Evolutionary conservation across 2,797 vertebrate species (phyloP).

Genomic region (Amphiprion clarkii): DNA sequence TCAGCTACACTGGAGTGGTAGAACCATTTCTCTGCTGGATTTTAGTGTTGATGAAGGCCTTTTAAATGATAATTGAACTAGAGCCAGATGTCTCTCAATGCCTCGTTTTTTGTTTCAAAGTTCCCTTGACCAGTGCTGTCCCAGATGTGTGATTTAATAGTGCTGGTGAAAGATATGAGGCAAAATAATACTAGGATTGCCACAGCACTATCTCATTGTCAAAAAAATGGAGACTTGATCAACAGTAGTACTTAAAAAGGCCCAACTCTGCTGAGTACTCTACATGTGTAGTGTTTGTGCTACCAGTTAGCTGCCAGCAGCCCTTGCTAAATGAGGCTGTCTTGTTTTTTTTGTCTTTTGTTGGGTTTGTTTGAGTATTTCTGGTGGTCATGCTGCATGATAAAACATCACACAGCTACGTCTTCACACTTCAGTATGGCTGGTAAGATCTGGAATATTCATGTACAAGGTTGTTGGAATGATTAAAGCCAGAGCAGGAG

Average conservation of each 20-base stretch:
- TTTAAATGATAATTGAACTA: conserved; percentile 8
- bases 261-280: background rate
- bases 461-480: conserved; percentile 70
- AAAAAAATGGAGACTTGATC: background rate
- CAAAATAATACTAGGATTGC: background rate
- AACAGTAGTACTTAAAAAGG: background rate
- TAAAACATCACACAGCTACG: conserved; percentile 43
- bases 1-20: conserved; percentile 1
- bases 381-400: conserved; percentile 31
- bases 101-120: conserved; percentile 2
- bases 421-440: conserved; percentile 53
- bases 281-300: background rate
- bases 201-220: background rate
- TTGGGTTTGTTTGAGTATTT: conserved; percentile 9
- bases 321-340: conserved; percentile 6
- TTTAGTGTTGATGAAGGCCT: background rate
- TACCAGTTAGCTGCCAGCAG: background rate
- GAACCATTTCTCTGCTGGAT: conserved; percentile 36
- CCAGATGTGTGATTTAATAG: background rate
- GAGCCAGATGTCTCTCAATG: conserved; percentile 20
- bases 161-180: no score
- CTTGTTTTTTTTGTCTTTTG: conserved; percentile 13
- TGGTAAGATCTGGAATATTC: conserved; percentile 71
- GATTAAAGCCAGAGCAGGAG: conserved; percentile 69
- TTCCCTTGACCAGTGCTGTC: background rate